Evolutionary conservation across 2,797 vertebrate species (phyloP).

Genomic region (Pseudochaenichthys georgianus): DNA sequence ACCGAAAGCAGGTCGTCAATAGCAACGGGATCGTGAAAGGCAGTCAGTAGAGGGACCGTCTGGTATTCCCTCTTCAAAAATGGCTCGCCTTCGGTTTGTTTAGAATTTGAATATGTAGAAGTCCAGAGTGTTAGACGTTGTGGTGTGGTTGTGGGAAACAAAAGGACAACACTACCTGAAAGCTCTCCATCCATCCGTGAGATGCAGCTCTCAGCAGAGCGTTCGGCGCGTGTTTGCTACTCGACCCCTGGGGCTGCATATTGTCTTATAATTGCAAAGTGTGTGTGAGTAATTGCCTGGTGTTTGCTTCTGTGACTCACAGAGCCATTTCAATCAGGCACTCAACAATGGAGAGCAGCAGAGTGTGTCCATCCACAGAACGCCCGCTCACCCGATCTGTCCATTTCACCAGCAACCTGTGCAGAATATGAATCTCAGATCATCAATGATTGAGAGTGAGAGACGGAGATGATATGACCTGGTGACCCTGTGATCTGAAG

Average conservation of each 20-base stretch:
- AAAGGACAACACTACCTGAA: conserved; percentile 2
- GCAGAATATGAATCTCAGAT: conserved; percentile 54
- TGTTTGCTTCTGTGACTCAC: conserved; percentile 37
- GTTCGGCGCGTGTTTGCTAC: conserved; percentile 24
- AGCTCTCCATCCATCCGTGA: conserved; percentile 8
- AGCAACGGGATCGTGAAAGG: too few species aligned
- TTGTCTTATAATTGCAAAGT: conserved; percentile 43
- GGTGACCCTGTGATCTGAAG: conserved; percentile 32
- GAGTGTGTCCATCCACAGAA: conserved; percentile 41
- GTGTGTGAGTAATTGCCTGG: conserved; percentile 52
- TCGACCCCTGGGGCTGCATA: background rate
- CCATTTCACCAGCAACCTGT: conserved; percentile 42
- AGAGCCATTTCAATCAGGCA: conserved; percentile 63
- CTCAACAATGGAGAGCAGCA: conserved; percentile 35
- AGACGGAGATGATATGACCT: conserved; percentile 14
- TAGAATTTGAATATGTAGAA: too few species aligned
- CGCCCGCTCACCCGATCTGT: conserved; percentile 44
- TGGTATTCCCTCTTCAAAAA: too few species aligned
- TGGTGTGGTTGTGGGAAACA: too few species aligned
- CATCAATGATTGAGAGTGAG: conserved; percentile 48
- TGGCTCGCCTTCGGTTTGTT: too few species aligned
- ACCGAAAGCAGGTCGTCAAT: too few species aligned
- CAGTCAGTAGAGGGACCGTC: too few species aligned
- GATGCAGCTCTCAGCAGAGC: conserved; percentile 1
- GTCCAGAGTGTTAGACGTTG: too few species aligned